Evolutionary conservation across 2,888 invertebrate species (phyloP), one percentile per base, ranked within the genome.

Genomic region (Drosophila siamana): DNA sequence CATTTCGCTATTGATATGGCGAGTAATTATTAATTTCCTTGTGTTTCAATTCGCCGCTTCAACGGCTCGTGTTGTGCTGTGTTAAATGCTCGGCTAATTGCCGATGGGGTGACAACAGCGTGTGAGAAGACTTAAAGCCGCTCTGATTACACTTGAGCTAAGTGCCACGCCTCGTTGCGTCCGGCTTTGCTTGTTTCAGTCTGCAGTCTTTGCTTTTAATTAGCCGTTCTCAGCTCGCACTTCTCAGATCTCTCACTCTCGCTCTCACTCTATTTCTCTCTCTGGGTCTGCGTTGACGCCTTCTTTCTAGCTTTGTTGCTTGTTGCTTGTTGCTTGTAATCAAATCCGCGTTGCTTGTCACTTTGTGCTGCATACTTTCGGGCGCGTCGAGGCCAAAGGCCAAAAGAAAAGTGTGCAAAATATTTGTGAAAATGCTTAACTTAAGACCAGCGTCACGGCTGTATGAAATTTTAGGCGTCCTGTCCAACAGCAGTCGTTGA

Each of bases 121-220:
- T 26, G 28, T 44, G 9, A 16, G 46, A 64, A 33, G 13, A 61
- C 68, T 80, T 78, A 62, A 80, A 73, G 78, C 72, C 66, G 13
- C 72, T 82, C 82, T 82, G 74, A 85, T 82, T 82, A 82, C 82
- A 76, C 72, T 76, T 59, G 48, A 55, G 57, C 71, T 61, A 57
- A 71, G 64, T 75, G 75, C 38, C 71, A 75, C 71, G 57, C 3
- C 16, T 11, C 4, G 2, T 13, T 2, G 8, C 19, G 11, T 22
- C 24, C 26, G 19, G 16, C 22, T 41, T 61, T n/a, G 7, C 24
- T 59, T 55, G 19, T 43, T 28, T n/a, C 59, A 63, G 51, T 67
- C 80, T 85, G 78, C 59, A 57, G 51, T 70, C 86, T 85, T 84
- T 82, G 71, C 87, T 85, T 85, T 82, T 85, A 85, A 85, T 85